Conservation (phyloP, 1,140 invertebrate genomes). For the Carposina sasakii region DNA sequence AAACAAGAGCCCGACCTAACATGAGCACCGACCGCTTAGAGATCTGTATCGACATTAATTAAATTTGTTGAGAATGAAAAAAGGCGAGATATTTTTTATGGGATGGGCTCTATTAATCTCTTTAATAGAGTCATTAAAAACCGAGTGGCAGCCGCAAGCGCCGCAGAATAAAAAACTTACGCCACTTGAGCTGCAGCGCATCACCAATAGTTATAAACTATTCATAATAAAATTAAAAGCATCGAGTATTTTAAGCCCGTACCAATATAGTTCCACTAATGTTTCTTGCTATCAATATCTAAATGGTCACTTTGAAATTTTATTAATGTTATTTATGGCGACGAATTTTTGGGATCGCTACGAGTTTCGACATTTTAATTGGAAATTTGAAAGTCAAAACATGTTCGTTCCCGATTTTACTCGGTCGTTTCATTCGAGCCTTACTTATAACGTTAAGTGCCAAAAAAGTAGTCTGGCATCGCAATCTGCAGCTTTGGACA, state of each 20-base stretch:
- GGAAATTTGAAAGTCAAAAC: constrained; percentile 29
- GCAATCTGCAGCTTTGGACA: constrained; percentile 31
- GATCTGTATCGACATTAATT: constrained; percentile 59
- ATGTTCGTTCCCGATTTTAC: no score
- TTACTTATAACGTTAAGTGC: no score
- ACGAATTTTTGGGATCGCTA: constrained; percentile 20
- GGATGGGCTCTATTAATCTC: constrained; percentile 58
- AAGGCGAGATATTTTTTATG: constrained; percentile 40
- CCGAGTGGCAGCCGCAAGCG: constrained; percentile 39
- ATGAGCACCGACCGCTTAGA: constrained; percentile 16
- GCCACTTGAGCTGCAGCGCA: constrained; percentile 8
- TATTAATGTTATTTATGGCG: constrained; percentile 28
- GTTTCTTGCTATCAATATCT: constrained; percentile 36
- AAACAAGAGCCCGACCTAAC: constrained; percentile 3
- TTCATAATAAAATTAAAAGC: constrained; percentile 27
- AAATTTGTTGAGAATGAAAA: constrained; percentile 60
- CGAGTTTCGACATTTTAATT: constrained; percentile 35
- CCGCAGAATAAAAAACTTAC: constrained; percentile 32
- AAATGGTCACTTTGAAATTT: constrained; percentile 38
- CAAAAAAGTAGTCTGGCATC: no score
- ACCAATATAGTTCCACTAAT: constrained; percentile 13
- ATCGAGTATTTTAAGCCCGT: constrained; percentile 16
- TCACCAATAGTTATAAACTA: constrained; percentile 19
- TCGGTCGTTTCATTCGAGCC: no score
- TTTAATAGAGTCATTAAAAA: constrained; percentile 67